Conservation (phyloP, 2,113 vertebrate genomes). For the Halichoerus grypus region DNA sequence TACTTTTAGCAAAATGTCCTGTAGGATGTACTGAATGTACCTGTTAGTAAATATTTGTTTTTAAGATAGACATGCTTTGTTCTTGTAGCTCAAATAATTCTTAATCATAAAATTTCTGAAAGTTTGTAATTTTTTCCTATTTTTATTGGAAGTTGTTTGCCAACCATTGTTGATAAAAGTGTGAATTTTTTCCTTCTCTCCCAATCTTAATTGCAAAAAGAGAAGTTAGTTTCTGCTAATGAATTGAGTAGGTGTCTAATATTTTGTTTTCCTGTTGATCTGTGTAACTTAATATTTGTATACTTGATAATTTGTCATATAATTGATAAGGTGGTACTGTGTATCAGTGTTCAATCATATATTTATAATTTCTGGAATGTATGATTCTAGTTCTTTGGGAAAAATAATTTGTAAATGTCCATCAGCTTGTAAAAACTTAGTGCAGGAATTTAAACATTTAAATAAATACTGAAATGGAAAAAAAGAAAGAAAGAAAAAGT, state of each 20-base stretch:
- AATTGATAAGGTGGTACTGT: background rate
- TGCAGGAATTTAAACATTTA: background rate
- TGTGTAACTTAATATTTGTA: conserved; percentile 4
- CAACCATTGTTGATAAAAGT: background rate
- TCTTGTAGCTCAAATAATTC: conserved; percentile 38
- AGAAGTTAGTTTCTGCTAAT: conserved; percentile 12
- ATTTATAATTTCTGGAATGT: background rate
- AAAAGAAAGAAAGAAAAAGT: background rate
- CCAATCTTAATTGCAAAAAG: background rate
- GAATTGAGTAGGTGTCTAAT: background rate
- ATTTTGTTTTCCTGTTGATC: conserved; percentile 2
- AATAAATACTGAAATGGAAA: conserved; percentile 52
- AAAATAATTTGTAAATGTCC: background rate
- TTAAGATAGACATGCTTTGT: background rate
- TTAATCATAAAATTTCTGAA: conserved; percentile 20
- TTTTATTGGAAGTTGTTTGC: conserved; percentile 29
- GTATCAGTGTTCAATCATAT: background rate
- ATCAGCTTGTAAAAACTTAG: conserved; percentile 37
- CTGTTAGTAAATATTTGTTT: conserved; percentile 10
- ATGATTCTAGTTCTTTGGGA: background rate
- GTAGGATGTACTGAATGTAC: background rate
- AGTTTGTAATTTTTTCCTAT: background rate
- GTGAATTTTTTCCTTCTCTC: background rate
- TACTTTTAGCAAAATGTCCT: conserved; percentile 29
- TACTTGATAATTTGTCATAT: background rate